Evolutionary conservation across 2,888 invertebrate genomes (phyloP).

Genomic region (Selenia dentaria): DNA sequence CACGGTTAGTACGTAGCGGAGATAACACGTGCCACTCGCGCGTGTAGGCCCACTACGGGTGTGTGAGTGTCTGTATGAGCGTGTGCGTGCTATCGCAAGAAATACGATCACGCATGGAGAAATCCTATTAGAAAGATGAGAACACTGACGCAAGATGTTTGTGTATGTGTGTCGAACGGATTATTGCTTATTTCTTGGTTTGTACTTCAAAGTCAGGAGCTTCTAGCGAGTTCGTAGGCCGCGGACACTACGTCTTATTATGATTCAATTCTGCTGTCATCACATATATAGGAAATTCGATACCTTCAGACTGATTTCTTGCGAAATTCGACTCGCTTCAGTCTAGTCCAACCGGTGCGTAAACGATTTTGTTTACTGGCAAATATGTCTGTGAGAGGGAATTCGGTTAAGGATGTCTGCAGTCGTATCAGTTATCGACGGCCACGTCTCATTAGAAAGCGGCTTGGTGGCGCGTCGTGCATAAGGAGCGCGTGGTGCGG

Average conservation of each 20-base stretch:
- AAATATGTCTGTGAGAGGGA: background rate
- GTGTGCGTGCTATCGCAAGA: slow-evolving; percentile 32
- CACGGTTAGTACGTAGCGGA: slow-evolving; percentile 35
- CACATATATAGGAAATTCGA: slow-evolving; percentile 4
- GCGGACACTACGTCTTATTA: background rate
- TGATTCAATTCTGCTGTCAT: slow-evolving; percentile 3
- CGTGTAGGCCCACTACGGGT: slow-evolving; percentile 34
- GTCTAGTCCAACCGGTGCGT: slow-evolving; percentile 2
- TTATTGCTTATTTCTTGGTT: no score
- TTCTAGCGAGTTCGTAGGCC: background rate
- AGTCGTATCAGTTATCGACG: slow-evolving; percentile 14
- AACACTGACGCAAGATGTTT: slow-evolving; percentile 41
- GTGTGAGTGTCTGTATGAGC: slow-evolving; percentile 26
- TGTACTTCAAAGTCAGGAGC: background rate
- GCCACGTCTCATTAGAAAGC: slow-evolving; percentile 76
- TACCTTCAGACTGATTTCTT: slow-evolving; percentile 3
- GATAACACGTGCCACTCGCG: slow-evolving; percentile 53
- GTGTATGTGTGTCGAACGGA: slow-evolving; percentile 30
- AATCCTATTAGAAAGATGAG: slow-evolving; percentile 54
- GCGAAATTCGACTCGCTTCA: slow-evolving; percentile 2
- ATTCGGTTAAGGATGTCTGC: background rate
- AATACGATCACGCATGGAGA: slow-evolving; percentile 44
- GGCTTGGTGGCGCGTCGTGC: slow-evolving; percentile 53
- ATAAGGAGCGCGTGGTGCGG: slow-evolving; percentile 54
- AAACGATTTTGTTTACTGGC: slow-evolving; percentile 11